Evolutionary conservation across 2,113 vertebrate genomes (phyloP), one percentile per base, ranked within the genome.

Genomic region (Dasyornis broadbenti): DNA sequence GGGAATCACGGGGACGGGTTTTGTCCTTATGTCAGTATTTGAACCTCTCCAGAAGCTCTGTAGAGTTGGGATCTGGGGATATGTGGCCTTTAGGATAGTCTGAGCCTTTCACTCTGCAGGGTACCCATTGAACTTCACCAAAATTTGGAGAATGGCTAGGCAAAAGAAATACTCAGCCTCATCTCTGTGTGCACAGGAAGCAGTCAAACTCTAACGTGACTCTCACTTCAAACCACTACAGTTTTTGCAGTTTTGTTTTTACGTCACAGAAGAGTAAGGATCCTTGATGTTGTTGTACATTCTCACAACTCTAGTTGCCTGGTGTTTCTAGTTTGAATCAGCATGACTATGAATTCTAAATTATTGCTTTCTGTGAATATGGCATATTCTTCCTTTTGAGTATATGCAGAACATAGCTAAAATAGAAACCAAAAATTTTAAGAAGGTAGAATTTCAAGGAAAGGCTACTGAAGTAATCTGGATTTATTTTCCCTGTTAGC

Each of bases 311-410:
- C n/a, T 65, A 33, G 8, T 18, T 86, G 49, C 27, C 16, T 81
- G 37, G 19, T 52, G 28, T 77, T 86, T 86, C 68, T 4, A 7
- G n/a, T 60, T 10, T 56, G 68, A 93, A 60, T 81, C 59, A 77
- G 50, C 72, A 57, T 56, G 50, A 49, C 57, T 92, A 30, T 39
- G 39, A 79, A 63, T 86, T 76, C 52, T 82, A 86, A 82, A 89
- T 64, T 63, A 71, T 35, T 82, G 30, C 24, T 69, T 89, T 65
- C 60, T 73, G 16, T 81, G 54, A 86, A 17, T 18, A 47, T 52
- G 45, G 11, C 7, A 60, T 80, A 80, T 52, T 83, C 23, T 83
- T 89, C 33, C 27, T 45, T 80, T 76, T 27, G 10, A 61, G 13
- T 27, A 42, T 45, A 59, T 56, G 16, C 54, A 77, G 73, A 77